These are phyloP conservation scores for Hafferia zeledoni DNA, from an alignment of 2,797 vertebrate species.

Conservation along the genomic window DNA sequence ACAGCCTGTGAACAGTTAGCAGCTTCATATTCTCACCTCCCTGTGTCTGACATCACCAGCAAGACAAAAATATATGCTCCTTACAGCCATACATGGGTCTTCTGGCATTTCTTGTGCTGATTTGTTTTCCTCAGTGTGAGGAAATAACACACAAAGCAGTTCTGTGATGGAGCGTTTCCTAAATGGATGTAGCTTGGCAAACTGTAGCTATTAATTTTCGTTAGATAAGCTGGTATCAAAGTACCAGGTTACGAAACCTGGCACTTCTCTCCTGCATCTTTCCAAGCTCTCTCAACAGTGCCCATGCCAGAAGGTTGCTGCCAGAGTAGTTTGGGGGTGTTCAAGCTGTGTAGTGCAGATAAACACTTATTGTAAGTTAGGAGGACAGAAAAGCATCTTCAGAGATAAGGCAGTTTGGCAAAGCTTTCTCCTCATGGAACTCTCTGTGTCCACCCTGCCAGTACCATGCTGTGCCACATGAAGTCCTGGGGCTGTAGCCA, in stretches of 20 bases:
- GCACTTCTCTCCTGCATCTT: background rate
- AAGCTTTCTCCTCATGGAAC: background rate
- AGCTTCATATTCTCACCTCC: constrained; percentile 23
- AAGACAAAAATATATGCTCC: background rate
- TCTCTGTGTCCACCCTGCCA: background rate
- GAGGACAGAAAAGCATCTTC: background rate
- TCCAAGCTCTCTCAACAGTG: background rate
- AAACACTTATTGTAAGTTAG: background rate
- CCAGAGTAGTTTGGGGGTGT: background rate
- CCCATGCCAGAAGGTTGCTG: background rate
- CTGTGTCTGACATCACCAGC: background rate
- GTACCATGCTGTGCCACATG: background rate
- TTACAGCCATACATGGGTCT: background rate
- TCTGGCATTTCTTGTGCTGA: background rate
- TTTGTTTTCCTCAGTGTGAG: background rate
- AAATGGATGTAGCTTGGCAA: constrained; percentile 14
- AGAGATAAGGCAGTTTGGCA: background rate
- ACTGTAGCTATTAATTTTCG: background rate
- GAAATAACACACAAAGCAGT: background rate
- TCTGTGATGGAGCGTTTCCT: background rate
- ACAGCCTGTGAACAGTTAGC: background rate
- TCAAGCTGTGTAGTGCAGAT: background rate
- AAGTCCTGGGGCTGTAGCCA: background rate
- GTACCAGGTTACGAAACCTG: background rate
- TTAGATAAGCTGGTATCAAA: constrained; percentile 7